These are phyloP conservation scores for Chromis chromis DNA, from an alignment of 2,797 vertebrate genomes.

Conservation along the genomic window DNA sequence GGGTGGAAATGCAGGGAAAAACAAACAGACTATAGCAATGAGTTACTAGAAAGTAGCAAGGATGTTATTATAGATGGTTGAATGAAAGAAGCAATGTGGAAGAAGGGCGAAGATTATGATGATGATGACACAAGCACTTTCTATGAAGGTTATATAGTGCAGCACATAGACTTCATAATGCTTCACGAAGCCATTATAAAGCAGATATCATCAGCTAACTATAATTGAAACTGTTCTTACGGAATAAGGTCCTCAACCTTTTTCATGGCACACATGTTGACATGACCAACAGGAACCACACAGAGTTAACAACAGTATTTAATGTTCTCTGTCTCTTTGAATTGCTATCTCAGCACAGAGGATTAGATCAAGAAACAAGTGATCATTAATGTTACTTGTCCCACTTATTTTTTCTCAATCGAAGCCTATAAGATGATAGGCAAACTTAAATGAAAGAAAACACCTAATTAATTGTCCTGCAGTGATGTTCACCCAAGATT, in stretches of 20 bases:
- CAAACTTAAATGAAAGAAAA: neutral
- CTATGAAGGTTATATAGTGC: too few relatives aligned
- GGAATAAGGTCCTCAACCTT: neutral
- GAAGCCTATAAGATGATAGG: neutral
- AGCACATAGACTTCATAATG: neutral
- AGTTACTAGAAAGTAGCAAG: neutral
- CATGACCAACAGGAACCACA: neutral
- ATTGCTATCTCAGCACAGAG: neutral
- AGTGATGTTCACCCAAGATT: neutral
- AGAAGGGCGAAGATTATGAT: neutral
- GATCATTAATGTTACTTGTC: neutral
- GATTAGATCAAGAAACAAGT: neutral
- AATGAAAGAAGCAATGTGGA: neutral
- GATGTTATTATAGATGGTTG: neutral
- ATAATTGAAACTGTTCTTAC: neutral
- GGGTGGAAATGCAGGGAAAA: neutral
- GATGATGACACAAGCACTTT: too few relatives aligned
- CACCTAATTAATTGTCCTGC: neutral
- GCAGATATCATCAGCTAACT: neutral
- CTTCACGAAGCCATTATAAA: neutral
- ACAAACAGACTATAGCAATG: neutral
- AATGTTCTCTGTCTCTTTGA: neutral
- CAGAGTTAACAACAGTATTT: constrained; percentile 10
- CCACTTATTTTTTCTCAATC: neutral
- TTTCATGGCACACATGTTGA: neutral